Evolutionary conservation across 2,797 vertebrate genomes (phyloP), one percentile per base, ranked within the genome.

Genomic region (Coccyzus lansbergi): DNA sequence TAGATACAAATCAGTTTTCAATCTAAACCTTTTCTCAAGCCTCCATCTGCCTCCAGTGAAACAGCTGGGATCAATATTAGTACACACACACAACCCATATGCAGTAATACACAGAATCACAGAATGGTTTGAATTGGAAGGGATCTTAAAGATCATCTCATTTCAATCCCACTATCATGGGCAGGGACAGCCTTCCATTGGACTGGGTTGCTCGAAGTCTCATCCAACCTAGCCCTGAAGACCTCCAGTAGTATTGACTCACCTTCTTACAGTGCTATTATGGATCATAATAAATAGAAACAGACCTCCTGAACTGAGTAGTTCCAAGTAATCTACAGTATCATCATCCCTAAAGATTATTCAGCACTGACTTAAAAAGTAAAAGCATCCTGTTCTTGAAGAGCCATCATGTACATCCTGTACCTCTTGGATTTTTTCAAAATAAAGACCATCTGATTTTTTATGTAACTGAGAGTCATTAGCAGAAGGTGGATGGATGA

Each of bases 361-460:
- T 90, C 55, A 84, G 62, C 33, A 62, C 6, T 80, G 49, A 85
- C 40, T 90, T n/a, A 58, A 83, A 67, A 86, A 71, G 12, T 15
- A 81, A 59, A 38, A 88, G n/a, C 72, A 86, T 65, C 34, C 1
- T 0, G 42, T 76, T 11, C 53, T 83, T 55, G 12, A 88, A 76
- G 1, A 88, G 34, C 46, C 38, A 71, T 64, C 20, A 9, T 1
- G 15, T 83, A 78, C 58, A 84, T 86, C 70, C 55, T 17, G n/a
- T 40, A 53, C 36, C 76, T 9, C 33, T 60, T 44, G 18, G 3
- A 22, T 3, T 91, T 81, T 74, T 84, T 17, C 26, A 59, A 78
- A 86, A 81, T 28, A 75, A 83, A 91, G 44, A 49, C 40, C 15
- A 76, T 40, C 31, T 69, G 56, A 25, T 51, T 55, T 82, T 74